Conservation (phyloP, 2,797 vertebrate species). For the Chelidonichthys spinosus region DNA sequence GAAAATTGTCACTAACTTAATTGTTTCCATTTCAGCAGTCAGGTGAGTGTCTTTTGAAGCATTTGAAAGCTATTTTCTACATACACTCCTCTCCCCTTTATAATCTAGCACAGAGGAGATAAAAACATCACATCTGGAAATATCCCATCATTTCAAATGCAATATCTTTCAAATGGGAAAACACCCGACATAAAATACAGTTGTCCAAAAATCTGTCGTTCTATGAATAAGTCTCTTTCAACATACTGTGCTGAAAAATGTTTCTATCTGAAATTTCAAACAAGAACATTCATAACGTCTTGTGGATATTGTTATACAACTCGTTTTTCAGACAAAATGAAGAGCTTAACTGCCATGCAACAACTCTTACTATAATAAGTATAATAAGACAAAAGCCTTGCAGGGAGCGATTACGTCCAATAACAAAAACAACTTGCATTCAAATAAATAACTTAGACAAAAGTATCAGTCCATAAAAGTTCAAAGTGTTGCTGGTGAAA, state of each 20-base stretch:
- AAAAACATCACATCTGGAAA: background rate
- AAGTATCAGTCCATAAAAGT: background rate
- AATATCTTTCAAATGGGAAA: background rate
- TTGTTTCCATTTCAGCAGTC: no score
- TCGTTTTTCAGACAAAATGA: background rate
- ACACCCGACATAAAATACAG: background rate
- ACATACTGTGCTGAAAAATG: no score
- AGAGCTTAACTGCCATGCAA: background rate
- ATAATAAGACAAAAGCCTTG: background rate
- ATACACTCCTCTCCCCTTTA: no score
- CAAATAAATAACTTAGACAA: background rate
- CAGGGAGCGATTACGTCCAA: background rate
- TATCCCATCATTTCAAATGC: background rate
- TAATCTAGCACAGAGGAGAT: background rate
- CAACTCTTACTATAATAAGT: background rate
- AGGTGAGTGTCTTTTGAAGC: background rate
- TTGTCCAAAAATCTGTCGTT: background rate
- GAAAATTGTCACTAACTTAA: no score
- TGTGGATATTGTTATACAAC: background rate
- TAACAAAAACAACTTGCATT: background rate
- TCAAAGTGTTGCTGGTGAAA: background rate
- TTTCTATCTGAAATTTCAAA: no score
- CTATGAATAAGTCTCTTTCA: background rate
- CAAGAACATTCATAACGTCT: no score
- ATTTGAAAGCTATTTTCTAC: background rate